Base-by-base conservation (phyloP, 1,140 invertebrate species). In the Tribolium madens region DNA sequence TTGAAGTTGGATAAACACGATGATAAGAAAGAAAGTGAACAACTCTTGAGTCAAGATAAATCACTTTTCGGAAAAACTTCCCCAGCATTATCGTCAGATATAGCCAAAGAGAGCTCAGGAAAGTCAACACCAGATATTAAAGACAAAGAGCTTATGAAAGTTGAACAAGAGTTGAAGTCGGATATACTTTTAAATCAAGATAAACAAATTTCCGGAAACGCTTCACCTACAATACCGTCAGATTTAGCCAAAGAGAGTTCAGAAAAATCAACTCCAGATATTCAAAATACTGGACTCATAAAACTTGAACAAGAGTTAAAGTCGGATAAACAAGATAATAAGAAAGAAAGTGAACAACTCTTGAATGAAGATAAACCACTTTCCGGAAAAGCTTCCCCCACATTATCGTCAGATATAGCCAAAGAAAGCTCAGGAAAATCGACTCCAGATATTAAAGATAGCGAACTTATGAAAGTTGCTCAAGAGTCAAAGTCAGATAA, bases 381-480 rank as follows among this genome's bases (percentile, higher is more conserved):
- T 71, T 71, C 69, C 18, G 69, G 69, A 1, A 71, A 71, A 75
- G 42, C 48, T 47, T 46, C 52, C 17, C 50, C 50, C 6, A 15
- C 57, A 10, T 13, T 64, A 4, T 26, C 21, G 57, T 64, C 57
- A 33, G 57, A 64, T 33, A 12, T 64, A 14, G 26, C 57, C 6
- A 64, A 64, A 64, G 57, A 64, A 33, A n/a, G 26, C 5, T 64
- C 57, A 31, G 53, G 52, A 21, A 46, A 46, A 2, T 46, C 73
- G 42, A 47, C 36, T 50, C 74, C 14, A 9, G 57, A 64, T 33
- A 10, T 64, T 2, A 64, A 64, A 64, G 57, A 64, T 33, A 2
- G 4, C 2, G 57, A 33, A 12, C 57, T 31, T 13, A 64, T 64
- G 21, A 64, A 64, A 64, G 21, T 13, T 13, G 57, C 31, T 33